Percentiles rank a stretch among this genome's conserved stretches.
These are phyloP conservation scores for Bergia puertoricense DNA, from an alignment of 92 coral and sea anemone genomes.

Conservation along the genomic window DNA sequence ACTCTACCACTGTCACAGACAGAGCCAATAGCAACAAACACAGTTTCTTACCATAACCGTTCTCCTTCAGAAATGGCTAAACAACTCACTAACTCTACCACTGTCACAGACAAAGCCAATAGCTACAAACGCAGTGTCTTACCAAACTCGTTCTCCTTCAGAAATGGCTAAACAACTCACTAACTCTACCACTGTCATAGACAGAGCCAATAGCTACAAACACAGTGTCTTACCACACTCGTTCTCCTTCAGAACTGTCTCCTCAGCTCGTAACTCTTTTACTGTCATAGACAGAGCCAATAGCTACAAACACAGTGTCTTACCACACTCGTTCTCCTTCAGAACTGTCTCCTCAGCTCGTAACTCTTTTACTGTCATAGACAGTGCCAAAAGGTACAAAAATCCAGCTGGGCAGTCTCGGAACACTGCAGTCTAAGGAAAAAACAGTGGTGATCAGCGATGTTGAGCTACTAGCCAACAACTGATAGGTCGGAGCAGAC, in stretches of 20 bases:
- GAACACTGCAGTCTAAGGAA: slow-evolving; percentile 4
- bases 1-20: neutral
- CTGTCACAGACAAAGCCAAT: neutral
- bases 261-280: slow-evolving; percentile 9
- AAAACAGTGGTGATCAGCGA: neutral
- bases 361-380: slow-evolving; percentile 26
- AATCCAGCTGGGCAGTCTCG: slow-evolving; percentile 32
- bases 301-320: neutral
- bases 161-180: neutral
- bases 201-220: neutral
- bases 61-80: neutral
- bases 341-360: slow-evolving; percentile 6
- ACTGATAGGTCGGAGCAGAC: too few relatives aligned
- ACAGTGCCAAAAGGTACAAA: slow-evolving; percentile 10
- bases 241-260: slow-evolving; percentile 1
- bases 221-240: slow-evolving; percentile 14
- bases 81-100: neutral
- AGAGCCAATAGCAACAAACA: neutral
- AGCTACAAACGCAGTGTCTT: neutral
- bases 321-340: slow-evolving; percentile 17
- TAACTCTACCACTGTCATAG: slow-evolving; percentile 11
- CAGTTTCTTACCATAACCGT: slow-evolving; percentile 8
- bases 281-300: slow-evolving; percentile 21
- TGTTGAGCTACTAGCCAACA: neutral
- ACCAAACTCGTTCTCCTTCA: slow-evolving; percentile 15